A percentile compares a stretch with the other conserved stretches of the same genome.
These are phyloP conservation scores for Gasteruption jaculator DNA, from an alignment of 2,888 invertebrate species.

Conservation along the genomic window DNA sequence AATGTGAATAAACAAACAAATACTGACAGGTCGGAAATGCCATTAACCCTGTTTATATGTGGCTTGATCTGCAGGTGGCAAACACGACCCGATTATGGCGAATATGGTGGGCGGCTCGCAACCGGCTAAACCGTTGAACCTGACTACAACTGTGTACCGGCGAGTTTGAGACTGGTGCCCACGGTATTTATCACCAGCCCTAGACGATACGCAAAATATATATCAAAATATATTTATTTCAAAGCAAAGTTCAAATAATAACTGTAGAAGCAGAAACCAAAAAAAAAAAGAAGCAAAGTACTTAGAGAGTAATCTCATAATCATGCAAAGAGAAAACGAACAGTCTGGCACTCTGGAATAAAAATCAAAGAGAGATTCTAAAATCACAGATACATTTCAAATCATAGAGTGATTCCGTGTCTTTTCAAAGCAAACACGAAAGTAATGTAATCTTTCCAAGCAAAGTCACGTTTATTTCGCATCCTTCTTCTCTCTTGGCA, in stretches of 20 bases:
- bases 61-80: constrained; percentile 53
- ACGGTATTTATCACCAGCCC: constrained; percentile 53
- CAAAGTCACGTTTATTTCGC: no score
- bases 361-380: no score
- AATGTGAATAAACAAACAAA: constrained; percentile 43
- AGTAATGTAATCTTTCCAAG: no score
- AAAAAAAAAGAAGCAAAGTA: constrained; percentile 33
- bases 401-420: no score
- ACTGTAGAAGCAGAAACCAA: constrained; percentile 33
- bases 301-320: no score
- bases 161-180: constrained; percentile 52
- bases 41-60: constrained; percentile 53
- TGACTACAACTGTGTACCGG: constrained; percentile 49
- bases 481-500: no score
- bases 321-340: no score
- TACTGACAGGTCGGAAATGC: constrained; percentile 47
- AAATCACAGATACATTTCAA: no score
- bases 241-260: constrained; percentile 12
- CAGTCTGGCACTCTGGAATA: no score
- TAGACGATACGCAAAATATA: constrained; percentile 42
- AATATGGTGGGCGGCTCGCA: constrained; percentile 49
- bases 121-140: constrained; percentile 47
- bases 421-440: no score
- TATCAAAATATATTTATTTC: constrained; percentile 9
- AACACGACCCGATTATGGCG: constrained; percentile 47